A percentile compares a stretch with the other conserved stretches of the same genome.
Conservation (phyloP, 2,113 vertebrate genomes). For the Eudorcas thomsonii region DNA sequence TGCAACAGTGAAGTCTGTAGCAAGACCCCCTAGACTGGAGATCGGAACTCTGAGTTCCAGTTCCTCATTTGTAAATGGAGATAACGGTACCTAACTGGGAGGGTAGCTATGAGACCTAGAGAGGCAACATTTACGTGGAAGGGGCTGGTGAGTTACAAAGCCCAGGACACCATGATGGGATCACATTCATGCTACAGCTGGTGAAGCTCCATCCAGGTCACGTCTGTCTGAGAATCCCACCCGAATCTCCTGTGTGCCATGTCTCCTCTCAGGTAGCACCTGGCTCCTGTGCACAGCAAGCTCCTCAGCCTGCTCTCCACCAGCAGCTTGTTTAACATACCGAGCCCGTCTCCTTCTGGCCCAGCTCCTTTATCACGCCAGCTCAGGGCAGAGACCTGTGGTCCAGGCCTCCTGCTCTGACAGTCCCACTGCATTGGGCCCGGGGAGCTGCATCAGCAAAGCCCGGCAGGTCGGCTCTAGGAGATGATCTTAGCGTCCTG, state of each 20-base stretch:
- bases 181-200: accelerated
- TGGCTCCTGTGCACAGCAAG: not conserved
- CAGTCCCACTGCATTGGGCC: not conserved
- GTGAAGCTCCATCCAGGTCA: accelerated
- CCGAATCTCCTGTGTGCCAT: not conserved
- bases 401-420: not conserved
- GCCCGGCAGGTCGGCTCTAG: not conserved
- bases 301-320: not conserved
- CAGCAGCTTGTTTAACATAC: not conserved
- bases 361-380: not conserved
- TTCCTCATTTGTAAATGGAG: not conserved
- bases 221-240: not conserved
- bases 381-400: not conserved
- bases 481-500: not conserved
- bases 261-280: not conserved
- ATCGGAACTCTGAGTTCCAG: not conserved
- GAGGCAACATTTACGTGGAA: not conserved
- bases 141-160: too few relatives aligned
- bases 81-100: too few relatives aligned
- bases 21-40: not conserved
- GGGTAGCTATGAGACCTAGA: not conserved
- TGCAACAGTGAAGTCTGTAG: not conserved
- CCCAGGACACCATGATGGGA: not conserved
- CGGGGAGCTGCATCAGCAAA: not conserved
- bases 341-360: not conserved